Evolutionary conservation across 1,140 invertebrate genomes (phyloP).

Genomic region (Pectinophora gossypiella): DNA sequence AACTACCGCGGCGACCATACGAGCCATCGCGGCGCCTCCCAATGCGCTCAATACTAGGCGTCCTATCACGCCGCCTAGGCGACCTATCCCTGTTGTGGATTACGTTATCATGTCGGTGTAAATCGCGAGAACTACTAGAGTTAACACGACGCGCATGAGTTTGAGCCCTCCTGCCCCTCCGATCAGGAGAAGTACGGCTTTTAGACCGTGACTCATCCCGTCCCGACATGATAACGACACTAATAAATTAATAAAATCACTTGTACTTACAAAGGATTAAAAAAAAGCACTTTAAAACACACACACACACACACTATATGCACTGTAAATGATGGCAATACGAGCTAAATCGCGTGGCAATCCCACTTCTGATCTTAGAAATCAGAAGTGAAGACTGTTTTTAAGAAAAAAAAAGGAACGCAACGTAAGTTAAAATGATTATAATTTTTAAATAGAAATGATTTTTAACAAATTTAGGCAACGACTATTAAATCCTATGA

Average conservation of each 20-base stretch:
- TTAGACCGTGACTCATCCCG: background rate
- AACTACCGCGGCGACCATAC: background rate
- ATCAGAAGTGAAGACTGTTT: too few species aligned
- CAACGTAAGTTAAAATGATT: too few species aligned
- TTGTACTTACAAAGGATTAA: background rate
- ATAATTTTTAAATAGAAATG: too few species aligned
- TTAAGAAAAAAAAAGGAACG: too few species aligned
- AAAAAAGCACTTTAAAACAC: too few species aligned
- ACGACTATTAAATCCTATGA: too few species aligned
- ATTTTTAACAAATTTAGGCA: too few species aligned
- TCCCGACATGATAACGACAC: background rate
- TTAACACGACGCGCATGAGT: background rate
- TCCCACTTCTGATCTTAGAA: too few species aligned
- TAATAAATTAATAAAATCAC: too few species aligned
- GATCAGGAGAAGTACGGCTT: background rate
- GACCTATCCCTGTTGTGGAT: too few species aligned
- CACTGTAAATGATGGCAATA: background rate
- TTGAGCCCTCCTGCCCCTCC: background rate
- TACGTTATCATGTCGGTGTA: too few species aligned
- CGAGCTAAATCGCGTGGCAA: background rate
- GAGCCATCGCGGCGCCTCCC: background rate
- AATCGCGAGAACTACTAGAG: background rate
- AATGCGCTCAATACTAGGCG: background rate
- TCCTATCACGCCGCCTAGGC: background rate
- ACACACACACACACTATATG: too few species aligned